Evolutionary conservation across 2,797 vertebrate genomes (phyloP).

Genomic region (Allobates femoralis): DNA sequence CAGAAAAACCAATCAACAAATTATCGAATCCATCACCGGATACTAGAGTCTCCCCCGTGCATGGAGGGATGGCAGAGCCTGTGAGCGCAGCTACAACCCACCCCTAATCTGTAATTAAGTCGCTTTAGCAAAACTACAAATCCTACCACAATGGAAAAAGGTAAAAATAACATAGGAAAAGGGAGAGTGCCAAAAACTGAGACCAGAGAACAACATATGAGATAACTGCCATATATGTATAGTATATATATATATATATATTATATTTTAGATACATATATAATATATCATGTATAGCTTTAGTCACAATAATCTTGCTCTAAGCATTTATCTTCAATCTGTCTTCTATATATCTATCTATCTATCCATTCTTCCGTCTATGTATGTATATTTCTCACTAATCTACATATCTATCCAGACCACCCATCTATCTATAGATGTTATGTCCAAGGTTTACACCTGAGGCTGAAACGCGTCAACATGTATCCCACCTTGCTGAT

Average conservation of each 20-base stretch:
- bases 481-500: no score
- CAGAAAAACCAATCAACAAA: neutral
- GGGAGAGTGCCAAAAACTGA: neutral
- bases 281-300: neutral
- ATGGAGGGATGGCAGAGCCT: neutral
- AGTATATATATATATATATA: no score
- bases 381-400: no score
- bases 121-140: neutral
- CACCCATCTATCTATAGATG: no score
- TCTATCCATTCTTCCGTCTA: no score
- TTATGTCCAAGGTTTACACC: no score
- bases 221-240: no score
- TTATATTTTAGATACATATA: neutral
- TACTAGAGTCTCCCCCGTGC: neutral
- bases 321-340: neutral
- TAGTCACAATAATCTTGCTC: neutral
- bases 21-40: neutral
- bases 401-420: no score
- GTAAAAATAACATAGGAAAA: neutral
- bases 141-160: neutral
- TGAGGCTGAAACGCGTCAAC: no score
- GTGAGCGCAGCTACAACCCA: constrained; percentile 11
- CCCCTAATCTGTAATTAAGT: constrained; percentile 40
- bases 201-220: neutral
- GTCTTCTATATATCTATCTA: neutral